phyloP scores from a whole-genome alignment of 1,140 invertebrate genomes.

The Hypsibius dujardini region DNA sequence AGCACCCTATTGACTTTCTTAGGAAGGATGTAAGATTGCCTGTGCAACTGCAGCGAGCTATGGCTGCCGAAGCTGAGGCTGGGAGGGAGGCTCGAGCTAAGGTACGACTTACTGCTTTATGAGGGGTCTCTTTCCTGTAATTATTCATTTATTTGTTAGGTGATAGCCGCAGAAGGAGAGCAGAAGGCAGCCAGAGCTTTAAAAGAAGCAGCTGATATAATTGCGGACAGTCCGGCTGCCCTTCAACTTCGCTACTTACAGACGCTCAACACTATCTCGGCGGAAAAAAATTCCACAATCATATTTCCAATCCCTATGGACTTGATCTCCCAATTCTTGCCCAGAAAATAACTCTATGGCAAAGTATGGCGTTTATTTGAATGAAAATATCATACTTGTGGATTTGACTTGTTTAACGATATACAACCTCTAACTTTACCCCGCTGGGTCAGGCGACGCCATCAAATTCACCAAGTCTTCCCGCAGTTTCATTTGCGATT shows the following conservation, averaged over 20 bases:
- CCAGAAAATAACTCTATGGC: slow-evolving; percentile 18
- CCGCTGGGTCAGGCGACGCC: too few species aligned
- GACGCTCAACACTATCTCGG: slow-evolving; percentile 31
- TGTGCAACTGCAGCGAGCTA: slow-evolving; percentile 58
- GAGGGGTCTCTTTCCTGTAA: slow-evolving; percentile 19
- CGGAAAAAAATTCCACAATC: slow-evolving; percentile 35
- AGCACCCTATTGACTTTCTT: too few species aligned
- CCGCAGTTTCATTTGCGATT: too few species aligned
- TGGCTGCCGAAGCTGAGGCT: slow-evolving; percentile 72
- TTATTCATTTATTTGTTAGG: slow-evolving; percentile 25
- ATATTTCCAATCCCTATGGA: slow-evolving; percentile 32
- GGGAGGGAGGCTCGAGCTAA: slow-evolving; percentile 61
- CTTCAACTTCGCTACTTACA: slow-evolving; percentile 34
- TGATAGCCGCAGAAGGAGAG: slow-evolving; percentile 48
- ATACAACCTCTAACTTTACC: too few species aligned
- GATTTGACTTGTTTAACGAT: too few species aligned
- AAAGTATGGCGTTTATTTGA: too few species aligned
- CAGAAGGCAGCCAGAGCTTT: slow-evolving; percentile 68
- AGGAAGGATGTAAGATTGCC: slow-evolving; percentile 75
- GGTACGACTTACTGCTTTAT: slow-evolving; percentile 33
- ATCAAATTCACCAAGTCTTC: too few species aligned
- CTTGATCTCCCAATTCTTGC: slow-evolving; percentile 22
- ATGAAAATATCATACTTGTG: too few species aligned
- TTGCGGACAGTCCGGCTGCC: slow-evolving; percentile 38
- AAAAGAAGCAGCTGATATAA: slow-evolving; percentile 73